phyloP scores from a whole-genome alignment of 1,140 invertebrate genomes.

The Atta cephalotes region DNA sequence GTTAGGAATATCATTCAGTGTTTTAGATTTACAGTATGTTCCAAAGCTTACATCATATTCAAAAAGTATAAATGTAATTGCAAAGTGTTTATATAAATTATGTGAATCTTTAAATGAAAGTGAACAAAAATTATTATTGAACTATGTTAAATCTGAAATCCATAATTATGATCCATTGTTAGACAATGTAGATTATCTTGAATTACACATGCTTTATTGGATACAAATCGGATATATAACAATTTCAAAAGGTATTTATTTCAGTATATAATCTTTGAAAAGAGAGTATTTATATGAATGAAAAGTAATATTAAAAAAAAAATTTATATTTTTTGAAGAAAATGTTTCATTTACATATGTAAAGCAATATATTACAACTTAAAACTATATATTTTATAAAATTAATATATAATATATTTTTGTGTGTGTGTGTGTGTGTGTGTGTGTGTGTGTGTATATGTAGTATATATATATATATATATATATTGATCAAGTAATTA shows the following conservation, averaged over 20 bases:
- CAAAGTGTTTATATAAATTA: conserved; percentile 73
- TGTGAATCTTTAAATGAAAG: conserved; percentile 67
- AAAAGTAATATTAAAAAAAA: neutral
- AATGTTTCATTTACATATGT: neutral
- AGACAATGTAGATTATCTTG: conserved; percentile 64
- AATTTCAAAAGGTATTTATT: conserved; percentile 65
- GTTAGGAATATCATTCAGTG: conserved; percentile 36
- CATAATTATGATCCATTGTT: conserved; percentile 26
- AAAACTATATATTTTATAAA: too few species aligned
- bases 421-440: too few species aligned
- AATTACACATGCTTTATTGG: conserved; percentile 78
- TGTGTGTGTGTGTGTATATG: too few species aligned
- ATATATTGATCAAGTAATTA: too few species aligned
- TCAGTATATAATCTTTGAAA: neutral
- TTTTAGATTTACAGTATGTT: conserved; percentile 50
- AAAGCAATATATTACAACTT: too few species aligned
- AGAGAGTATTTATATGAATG: neutral
- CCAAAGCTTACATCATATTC: conserved; percentile 23
- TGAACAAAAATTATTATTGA: conserved; percentile 47
- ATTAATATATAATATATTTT: too few species aligned
- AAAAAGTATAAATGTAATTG: conserved; percentile 49
- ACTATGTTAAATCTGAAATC: conserved; percentile 62
- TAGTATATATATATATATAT: too few species aligned
- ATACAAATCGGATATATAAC: conserved; percentile 69
- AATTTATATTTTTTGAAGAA: neutral